Conservation (phyloP, 2,888 invertebrate genomes). For the Phrixothrix hirtus region DNA sequence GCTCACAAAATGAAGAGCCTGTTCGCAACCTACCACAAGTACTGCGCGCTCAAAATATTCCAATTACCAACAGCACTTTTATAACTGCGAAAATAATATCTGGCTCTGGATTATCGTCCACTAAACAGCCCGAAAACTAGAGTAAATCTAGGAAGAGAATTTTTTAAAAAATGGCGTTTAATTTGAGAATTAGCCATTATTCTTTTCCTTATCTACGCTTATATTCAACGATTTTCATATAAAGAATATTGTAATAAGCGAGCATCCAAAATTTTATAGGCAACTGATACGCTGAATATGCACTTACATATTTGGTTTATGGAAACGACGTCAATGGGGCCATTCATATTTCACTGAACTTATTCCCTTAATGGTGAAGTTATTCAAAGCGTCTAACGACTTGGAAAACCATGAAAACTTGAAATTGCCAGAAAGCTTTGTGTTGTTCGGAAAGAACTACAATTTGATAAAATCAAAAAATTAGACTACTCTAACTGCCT, state of each 20-base stretch:
- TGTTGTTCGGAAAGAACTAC: slow-evolving; percentile 6
- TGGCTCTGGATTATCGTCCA: slow-evolving; percentile 20
- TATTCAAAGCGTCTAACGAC: slow-evolving; percentile 31
- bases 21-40: slow-evolving; percentile 41
- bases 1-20: slow-evolving; percentile 42
- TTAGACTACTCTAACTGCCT: no score
- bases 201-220: slow-evolving; percentile 1
- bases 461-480: slow-evolving; percentile 16
- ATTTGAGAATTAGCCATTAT: background rate
- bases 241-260: slow-evolving; percentile 11
- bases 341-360: slow-evolving; percentile 30
- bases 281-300: slow-evolving; percentile 25
- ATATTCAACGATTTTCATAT: slow-evolving; percentile 8
- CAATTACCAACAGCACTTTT: slow-evolving; percentile 34
- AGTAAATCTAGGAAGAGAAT: no score
- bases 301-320: slow-evolving; percentile 28
- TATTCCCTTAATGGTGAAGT: slow-evolving; percentile 31
- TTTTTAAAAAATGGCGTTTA: background rate
- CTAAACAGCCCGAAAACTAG: slow-evolving; percentile 5
- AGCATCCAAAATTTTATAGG: slow-evolving; percentile 19
- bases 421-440: slow-evolving; percentile 22
- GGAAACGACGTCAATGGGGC: slow-evolving; percentile 29
- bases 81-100: slow-evolving; percentile 27
- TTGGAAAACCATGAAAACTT: slow-evolving; percentile 31
- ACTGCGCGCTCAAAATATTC: slow-evolving; percentile 38